Base-by-base conservation (phyloP, 1,140 invertebrate species). In the Varroa destructor region DNA sequence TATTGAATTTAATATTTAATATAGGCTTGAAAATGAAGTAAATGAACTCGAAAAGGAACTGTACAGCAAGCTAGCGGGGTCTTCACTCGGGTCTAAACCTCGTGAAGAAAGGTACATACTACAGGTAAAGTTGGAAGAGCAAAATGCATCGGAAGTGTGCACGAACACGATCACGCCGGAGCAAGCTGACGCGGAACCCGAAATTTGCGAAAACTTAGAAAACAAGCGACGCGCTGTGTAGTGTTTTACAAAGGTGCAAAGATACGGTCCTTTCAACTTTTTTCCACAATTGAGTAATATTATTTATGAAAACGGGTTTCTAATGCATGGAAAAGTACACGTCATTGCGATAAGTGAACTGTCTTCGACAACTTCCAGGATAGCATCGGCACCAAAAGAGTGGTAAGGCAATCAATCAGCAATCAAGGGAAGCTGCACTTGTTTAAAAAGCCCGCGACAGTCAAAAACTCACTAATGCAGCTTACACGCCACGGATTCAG, bases 21-120 rank as follows among this genome's bases (percentile, higher is more conserved):
- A 12, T 37, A 67, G 61, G 36, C 61, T 67, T 12, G 61, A 67
- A 8, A 67, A 67, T 2, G 61, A 67, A 2, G 61, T 67, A 12
- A 46, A 67, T 8, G 1, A 3, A 43, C 61, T 67, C 3, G 61
- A 67, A 46, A 67, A 40, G 37, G n/a, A 40, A 46, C 12, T 67
- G 61, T 67, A 67, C 61, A 67, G 40, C 12, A 37, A 67, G 37
- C 37, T 67, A 12, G 12, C 12, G 3, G 12, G 61, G 8, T 36
- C 14, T 12, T 67, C 61, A 3, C 1, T 12, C 61, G 61, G 61
- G 40, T 37, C 12, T 5, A 8, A 67, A 12, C 12, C 14, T n/a
- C 37, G 14, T 1, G 61, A 40, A 14, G 61, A 67, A 46, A 37
- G 14, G 12, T 14, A 67, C 12, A 12, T 67, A 4, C 37, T 67